Evolutionary conservation across 1,140 invertebrate species (phyloP).

Genomic region (Protaetia brevitarsis): DNA sequence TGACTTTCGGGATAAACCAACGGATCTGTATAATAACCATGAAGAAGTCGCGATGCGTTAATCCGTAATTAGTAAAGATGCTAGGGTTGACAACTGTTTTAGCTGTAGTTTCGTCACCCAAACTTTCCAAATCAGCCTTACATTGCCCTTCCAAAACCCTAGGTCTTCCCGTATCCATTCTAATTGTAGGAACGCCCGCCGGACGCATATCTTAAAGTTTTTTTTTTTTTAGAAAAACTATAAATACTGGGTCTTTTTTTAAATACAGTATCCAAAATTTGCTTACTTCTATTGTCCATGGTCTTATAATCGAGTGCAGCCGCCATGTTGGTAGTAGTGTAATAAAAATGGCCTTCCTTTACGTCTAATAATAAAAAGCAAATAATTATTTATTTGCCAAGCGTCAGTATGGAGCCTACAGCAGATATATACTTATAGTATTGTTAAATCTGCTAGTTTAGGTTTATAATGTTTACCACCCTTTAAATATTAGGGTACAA

Average conservation of each 20-base stretch:
- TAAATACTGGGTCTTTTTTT: not conserved
- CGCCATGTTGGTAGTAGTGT: slow-evolving; percentile 34
- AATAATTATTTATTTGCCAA: too few species aligned
- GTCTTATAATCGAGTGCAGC: slow-evolving; percentile 35
- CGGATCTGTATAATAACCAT: slow-evolving; percentile 29
- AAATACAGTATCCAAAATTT: not conserved
- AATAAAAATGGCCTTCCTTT: slow-evolving; percentile 33
- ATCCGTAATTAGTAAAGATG: slow-evolving; percentile 40
- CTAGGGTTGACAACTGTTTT: slow-evolving; percentile 39
- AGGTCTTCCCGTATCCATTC: slow-evolving; percentile 33
- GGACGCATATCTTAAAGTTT: slow-evolving; percentile 31
- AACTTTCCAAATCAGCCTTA: slow-evolving; percentile 36
- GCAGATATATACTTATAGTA: too few species aligned
- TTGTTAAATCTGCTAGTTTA: too few species aligned
- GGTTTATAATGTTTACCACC: too few species aligned
- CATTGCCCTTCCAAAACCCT: slow-evolving; percentile 28
- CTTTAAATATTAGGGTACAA: too few species aligned
- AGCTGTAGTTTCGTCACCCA: slow-evolving; percentile 37
- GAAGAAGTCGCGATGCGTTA: slow-evolving; percentile 41
- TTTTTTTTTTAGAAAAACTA: not conserved
- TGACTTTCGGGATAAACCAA: too few species aligned
- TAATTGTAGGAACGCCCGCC: slow-evolving; percentile 38
- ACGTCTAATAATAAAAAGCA: slow-evolving; percentile 32
- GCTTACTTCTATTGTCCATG: slow-evolving; percentile 36
- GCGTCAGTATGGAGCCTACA: too few species aligned